Evolutionary conservation across 2,113 vertebrate genomes (phyloP), one percentile per base, ranked within the genome.

Genomic region (Steatornis caripensis): DNA sequence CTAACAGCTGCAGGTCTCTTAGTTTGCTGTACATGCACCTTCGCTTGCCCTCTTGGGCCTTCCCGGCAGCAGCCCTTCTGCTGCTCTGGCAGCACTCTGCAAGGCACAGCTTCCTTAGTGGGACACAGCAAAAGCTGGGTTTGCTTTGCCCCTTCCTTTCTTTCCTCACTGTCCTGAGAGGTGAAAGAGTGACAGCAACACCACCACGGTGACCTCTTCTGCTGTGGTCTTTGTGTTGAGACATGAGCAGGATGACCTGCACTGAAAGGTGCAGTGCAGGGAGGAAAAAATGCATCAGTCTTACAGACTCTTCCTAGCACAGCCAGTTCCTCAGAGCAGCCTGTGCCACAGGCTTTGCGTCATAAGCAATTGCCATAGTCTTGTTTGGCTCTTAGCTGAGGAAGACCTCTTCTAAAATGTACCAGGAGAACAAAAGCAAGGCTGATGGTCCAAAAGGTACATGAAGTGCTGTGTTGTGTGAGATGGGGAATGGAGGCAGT

Each of bases 41-140:
- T 15, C 2, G 0, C n/a, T 64, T 71, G 19, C 62, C 48, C 0
- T 0, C 43, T 51, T 43, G 21, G 29, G 34, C 37, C 9, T 6
- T 51, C 2, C 39, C 26, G 36, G 30, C 64, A 77, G 51, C 23
- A 78, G 20, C n/a, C 46, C 45, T 75, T 51, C 41, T 64, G 54
- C 68, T 61, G 48, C 17, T 55, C 46, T 29, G 36, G 23, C 48
- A 32, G 60, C 23, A 34, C 15, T 48, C 60, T 39, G 11, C 61
- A 57, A 30, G 29, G 41, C 69, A 70, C 37, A 58, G 41, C 49
- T 78, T 70, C 37, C 65, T 78, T 0, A 0, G 24, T 5, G 45
- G 58, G 24, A 53, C 8, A 39, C 21, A 36, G 60, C 10, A 53
- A 65, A 66, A 57, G 3, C 10, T 82, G 45, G 18, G 18, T 69